Percentiles rank a stretch among this genome's conserved stretches.
These are phyloP conservation scores for Sandelia bainsii DNA, from an alignment of 2,797 vertebrate genomes.

Conservation along the genomic window DNA sequence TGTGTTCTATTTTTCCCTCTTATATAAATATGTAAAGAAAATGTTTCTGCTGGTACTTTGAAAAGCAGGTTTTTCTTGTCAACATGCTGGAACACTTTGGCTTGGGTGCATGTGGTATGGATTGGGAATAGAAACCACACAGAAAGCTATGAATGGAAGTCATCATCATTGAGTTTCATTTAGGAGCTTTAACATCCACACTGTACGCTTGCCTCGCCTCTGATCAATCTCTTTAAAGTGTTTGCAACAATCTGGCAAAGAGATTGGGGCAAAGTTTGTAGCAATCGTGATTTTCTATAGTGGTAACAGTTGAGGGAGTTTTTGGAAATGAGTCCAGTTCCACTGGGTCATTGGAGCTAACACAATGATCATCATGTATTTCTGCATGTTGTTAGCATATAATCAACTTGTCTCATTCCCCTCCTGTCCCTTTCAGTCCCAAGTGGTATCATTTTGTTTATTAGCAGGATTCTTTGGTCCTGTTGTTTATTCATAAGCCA, in stretches of 20 bases:
- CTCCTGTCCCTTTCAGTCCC: slow-evolving; percentile 55
- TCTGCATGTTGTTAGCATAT: slow-evolving; percentile 58
- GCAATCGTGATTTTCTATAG: slow-evolving; percentile 7
- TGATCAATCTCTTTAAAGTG: slow-evolving; percentile 46
- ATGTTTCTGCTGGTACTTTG: slow-evolving; percentile 43
- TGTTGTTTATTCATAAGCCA: slow-evolving; percentile 85
- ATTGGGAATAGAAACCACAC: slow-evolving; percentile 55
- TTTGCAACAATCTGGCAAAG: slow-evolving; percentile 29
- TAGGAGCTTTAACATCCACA: slow-evolving; percentile 48
- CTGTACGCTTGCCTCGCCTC: slow-evolving; percentile 23
- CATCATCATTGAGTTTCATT: slow-evolving; percentile 58
- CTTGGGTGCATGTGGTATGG: slow-evolving; percentile 43
- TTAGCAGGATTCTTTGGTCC: slow-evolving; percentile 64
- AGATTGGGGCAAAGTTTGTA: slow-evolving; percentile 43
- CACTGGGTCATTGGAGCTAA: slow-evolving; percentile 20
- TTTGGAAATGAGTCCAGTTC: slow-evolving; percentile 28
- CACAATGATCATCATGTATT: slow-evolving; percentile 24
- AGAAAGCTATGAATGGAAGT: slow-evolving; percentile 65
- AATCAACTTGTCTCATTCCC: slow-evolving; percentile 35
- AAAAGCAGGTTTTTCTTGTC: slow-evolving; percentile 39
- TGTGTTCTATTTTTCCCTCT: slow-evolving; percentile 47
- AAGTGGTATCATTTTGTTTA: slow-evolving; percentile 78
- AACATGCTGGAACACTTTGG: slow-evolving; percentile 65
- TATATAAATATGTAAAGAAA: slow-evolving; percentile 36
- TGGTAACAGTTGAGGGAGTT: neutral